phyloP scores from a whole-genome alignment of 2,113 vertebrate species.

The Suncus etruscus region DNA sequence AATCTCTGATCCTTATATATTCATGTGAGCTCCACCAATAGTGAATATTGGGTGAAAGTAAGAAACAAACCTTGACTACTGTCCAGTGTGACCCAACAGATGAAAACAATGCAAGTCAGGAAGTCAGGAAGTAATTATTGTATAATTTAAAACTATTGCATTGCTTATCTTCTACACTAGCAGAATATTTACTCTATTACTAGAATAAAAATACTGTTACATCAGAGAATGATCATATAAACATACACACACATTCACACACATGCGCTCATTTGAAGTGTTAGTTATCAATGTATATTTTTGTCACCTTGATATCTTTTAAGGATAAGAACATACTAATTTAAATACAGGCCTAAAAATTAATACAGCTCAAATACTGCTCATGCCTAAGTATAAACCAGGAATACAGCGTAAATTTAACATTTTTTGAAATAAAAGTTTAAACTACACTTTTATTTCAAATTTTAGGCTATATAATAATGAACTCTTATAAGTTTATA shows the following conservation, averaged over 20 bases:
- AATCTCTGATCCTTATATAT: too few relatives aligned
- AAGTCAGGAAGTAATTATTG: too few relatives aligned
- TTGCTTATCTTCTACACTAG: not conserved
- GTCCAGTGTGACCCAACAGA: too few relatives aligned
- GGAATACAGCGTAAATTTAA: not conserved
- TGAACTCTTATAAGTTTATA: not conserved
- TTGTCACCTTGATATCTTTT: not conserved
- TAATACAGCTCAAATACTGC: not conserved
- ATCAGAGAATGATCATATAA: not conserved
- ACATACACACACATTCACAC: not conserved
- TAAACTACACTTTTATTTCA: not conserved
- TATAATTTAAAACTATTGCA: not conserved
- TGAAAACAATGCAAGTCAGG: too few relatives aligned
- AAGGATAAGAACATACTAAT: not conserved
- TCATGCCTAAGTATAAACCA: not conserved
- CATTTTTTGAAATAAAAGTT: not conserved
- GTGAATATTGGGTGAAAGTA: too few relatives aligned
- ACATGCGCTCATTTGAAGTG: too few relatives aligned
- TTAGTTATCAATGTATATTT: not conserved
- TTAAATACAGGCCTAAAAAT: not conserved
- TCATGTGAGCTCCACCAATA: too few relatives aligned
- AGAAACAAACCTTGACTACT: too few relatives aligned
- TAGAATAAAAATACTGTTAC: not conserved
- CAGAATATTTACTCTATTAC: not conserved
- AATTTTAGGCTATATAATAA: not conserved